These are phyloP conservation scores for Papilio dardanus DNA, from an alignment of 1,140 invertebrate genomes.

Conservation along the genomic window DNA sequence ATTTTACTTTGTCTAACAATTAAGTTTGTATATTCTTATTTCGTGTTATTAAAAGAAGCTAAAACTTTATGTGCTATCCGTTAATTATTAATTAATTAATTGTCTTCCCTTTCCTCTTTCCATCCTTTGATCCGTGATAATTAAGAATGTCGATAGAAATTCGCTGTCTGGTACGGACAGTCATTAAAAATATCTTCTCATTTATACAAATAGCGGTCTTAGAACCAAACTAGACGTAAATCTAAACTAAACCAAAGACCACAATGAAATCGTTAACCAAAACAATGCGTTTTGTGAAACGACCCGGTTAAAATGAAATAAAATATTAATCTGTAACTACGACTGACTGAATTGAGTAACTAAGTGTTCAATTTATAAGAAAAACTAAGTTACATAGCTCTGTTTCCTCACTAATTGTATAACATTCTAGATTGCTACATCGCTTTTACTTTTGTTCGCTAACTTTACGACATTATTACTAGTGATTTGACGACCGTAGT, in stretches of 20 bases:
- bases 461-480: constrained; percentile 49
- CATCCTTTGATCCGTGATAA: too few species aligned
- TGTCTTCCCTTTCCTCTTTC: too few species aligned
- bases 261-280: not conserved
- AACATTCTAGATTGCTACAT: constrained; percentile 50
- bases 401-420: constrained; percentile 62
- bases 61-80: too few species aligned
- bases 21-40: too few species aligned
- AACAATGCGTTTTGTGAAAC: not conserved
- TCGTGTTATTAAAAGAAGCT: too few species aligned
- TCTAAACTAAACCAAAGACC: not conserved
- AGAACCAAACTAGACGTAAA: not conserved
- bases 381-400: constrained; percentile 35
- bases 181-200: not conserved
- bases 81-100: too few species aligned
- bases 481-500: constrained; percentile 17
- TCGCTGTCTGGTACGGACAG: too few species aligned
- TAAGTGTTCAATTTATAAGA: constrained; percentile 36
- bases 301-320: constrained; percentile 16
- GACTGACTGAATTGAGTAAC: constrained; percentile 27
- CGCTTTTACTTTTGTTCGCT: constrained; percentile 56
- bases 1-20: too few species aligned
- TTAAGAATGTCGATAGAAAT: too few species aligned
- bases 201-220: not conserved
- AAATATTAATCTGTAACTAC: constrained; percentile 29